Percentiles rank a stretch among this genome's conserved stretches.
phyloP scores from a whole-genome alignment of 1,140 invertebrate species.

The Macrosteles quadrilineatus region DNA sequence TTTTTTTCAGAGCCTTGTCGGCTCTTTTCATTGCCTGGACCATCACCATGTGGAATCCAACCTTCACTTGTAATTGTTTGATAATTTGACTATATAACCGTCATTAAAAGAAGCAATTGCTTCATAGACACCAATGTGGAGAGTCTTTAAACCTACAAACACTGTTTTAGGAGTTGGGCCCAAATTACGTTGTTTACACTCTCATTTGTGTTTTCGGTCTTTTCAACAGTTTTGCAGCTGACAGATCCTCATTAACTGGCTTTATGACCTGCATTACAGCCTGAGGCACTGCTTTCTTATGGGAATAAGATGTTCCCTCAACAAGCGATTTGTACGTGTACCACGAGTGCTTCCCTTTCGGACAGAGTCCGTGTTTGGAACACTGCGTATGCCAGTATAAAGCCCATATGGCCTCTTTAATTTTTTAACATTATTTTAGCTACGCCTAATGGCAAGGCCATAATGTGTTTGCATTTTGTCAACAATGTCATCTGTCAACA shows the following conservation, averaged over 20 bases:
- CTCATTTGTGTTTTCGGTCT: conserved; percentile 41
- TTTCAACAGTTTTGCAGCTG: conserved; percentile 30
- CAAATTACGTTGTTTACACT: conserved; percentile 40
- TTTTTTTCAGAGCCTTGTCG: too few species aligned
- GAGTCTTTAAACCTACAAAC: conserved; percentile 36
- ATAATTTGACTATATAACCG: conserved; percentile 24
- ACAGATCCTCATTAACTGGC: conserved; percentile 36
- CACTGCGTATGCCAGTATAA: conserved; percentile 30
- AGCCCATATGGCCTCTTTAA: conserved; percentile 32
- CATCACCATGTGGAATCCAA: too few species aligned
- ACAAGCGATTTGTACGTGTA: conserved; percentile 45
- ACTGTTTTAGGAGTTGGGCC: conserved; percentile 39
- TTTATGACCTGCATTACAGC: conserved; percentile 33
- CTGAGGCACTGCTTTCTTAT: conserved; percentile 7
- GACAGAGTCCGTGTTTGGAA: conserved; percentile 40
- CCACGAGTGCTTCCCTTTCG: conserved; percentile 43
- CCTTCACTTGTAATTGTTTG: too few species aligned
- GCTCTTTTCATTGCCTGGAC: too few species aligned
- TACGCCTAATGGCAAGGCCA: conserved; percentile 22
- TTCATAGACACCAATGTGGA: conserved; percentile 36
- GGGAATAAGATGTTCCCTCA: conserved; percentile 20
- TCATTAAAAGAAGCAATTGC: conserved; percentile 30
- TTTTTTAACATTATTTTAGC: conserved; percentile 27
- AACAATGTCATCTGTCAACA: conserved; percentile 15
- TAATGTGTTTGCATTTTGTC: conserved; percentile 32